Conservation (phyloP, 2,113 vertebrate genomes). For the Nematolebias whitei region DNA sequence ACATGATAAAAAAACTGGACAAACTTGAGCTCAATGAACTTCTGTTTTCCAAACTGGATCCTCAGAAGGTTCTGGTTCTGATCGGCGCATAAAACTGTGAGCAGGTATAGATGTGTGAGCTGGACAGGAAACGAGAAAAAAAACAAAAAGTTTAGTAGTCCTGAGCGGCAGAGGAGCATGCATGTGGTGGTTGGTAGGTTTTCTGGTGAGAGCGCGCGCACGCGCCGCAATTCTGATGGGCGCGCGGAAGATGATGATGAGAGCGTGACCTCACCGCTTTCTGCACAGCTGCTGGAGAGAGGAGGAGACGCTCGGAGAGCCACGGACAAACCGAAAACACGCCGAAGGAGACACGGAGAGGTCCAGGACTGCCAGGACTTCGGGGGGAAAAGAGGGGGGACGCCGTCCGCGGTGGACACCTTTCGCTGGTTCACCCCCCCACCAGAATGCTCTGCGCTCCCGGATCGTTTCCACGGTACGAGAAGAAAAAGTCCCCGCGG, state of each 20-base stretch:
- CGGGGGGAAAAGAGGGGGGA: slow-evolving; percentile 24
- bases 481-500: slow-evolving; percentile 51
- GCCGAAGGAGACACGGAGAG: slow-evolving; percentile 26
- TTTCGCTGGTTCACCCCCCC: slow-evolving; percentile 37
- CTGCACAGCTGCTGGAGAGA: slow-evolving; percentile 74
- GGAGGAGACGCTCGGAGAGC: slow-evolving; percentile 6
- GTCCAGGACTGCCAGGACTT: slow-evolving; percentile 29
- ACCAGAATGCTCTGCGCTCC: slow-evolving; percentile 67
- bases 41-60: not conserved
- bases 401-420: slow-evolving; percentile 47
- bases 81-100: not conserved
- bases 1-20: no score
- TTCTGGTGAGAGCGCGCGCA: slow-evolving; percentile 49
- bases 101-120: no score
- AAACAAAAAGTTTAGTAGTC: no score
- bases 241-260: slow-evolving; percentile 70
- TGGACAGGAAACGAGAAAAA: no score
- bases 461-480: slow-evolving; percentile 47
- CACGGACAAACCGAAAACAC: slow-evolving; percentile 27
- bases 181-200: not conserved
- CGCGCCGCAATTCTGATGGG: slow-evolving; percentile 52
- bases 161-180: slow-evolving; percentile 6
- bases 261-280: slow-evolving; percentile 80
- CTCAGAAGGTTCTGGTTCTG: not conserved
- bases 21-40: not conserved